Conservation (phyloP, 2,888 invertebrate species). For the Platycheirus rosarum region DNA sequence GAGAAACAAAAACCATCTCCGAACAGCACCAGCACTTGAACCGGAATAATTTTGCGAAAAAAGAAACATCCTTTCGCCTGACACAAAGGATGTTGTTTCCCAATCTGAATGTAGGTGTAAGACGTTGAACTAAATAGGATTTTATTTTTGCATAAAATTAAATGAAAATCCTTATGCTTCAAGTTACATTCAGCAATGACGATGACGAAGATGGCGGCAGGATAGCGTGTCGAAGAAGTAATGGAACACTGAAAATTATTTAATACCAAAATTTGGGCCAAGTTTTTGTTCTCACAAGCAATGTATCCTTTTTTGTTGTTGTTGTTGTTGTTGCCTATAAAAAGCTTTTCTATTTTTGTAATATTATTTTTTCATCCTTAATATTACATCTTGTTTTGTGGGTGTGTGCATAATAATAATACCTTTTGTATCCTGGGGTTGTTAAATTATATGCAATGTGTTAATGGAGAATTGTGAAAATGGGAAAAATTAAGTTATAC, state of each 20-base stretch:
- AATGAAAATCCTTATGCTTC: slow-evolving; percentile 33
- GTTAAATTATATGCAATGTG: slow-evolving; percentile 25
- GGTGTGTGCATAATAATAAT: slow-evolving; percentile 3
- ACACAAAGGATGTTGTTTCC: slow-evolving; percentile 37
- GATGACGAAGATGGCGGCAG: neutral
- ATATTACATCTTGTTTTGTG: slow-evolving; percentile 27
- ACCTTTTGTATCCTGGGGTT: slow-evolving; percentile 29
- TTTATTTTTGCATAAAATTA: slow-evolving; percentile 43
- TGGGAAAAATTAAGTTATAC: slow-evolving; percentile 12
- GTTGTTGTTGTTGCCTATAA: slow-evolving; percentile 3
- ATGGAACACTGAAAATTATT: slow-evolving; percentile 22
- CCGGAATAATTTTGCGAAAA: slow-evolving; percentile 47
- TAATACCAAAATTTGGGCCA: slow-evolving; percentile 16
- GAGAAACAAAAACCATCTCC: slow-evolving; percentile 24
- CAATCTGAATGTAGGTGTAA: slow-evolving; percentile 9
- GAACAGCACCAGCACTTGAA: slow-evolving; percentile 31
- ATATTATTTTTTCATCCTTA: too few species aligned
- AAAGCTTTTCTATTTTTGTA: slow-evolving; percentile 13
- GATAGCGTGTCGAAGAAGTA: slow-evolving; percentile 2
- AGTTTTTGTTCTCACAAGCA: slow-evolving; percentile 9
- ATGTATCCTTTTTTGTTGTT: neutral
- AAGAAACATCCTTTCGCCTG: slow-evolving; percentile 19
- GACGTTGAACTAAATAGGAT: slow-evolving; percentile 38
- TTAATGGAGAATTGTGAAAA: slow-evolving; percentile 17
- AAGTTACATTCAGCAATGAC: slow-evolving; percentile 2